Base-by-base conservation (phyloP, 2,797 vertebrate genomes). In the Podarcis siculus region DNA sequence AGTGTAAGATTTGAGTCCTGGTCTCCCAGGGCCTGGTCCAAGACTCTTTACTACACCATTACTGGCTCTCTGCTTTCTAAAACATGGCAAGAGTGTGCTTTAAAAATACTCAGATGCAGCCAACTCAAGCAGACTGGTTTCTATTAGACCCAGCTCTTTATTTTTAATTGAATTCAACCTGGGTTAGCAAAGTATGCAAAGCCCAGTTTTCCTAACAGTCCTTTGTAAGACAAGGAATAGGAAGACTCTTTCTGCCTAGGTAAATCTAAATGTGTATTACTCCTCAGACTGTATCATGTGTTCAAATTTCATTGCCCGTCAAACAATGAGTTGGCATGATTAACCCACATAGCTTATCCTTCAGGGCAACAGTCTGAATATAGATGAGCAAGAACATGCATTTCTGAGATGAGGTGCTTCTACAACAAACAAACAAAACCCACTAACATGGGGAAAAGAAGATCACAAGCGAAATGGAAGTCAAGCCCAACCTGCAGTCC, bases 251-350 rank as follows among this genome's bases (percentile, higher is more conserved):
- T 92, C 87, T 93, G 91, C 85, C 91, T 71, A 72, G 78, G 79
- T 75, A 49, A n/a, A 91, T 84, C 88, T 89, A 75, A 86, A 88
- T 1, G 21, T 35, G 1, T 0, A 12, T 1, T 35, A 2, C 82
- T 94, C 94, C 90, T 90, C 92, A 94, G 83, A 86, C 87, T 92
- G 89, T 87, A 91, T 91, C 87, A 82, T 77, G 89, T 82, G 82
- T 12, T 81, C 91, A 83, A 89, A 89, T 87, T 86, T 66, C 93
- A 92, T 32, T 1, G 1, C 86, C 81, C 90, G 81, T 79, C 90
- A 89, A 19, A 61, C 83, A 69, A 77, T 0, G 6, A 69, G 71
- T 4, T 82, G 86, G 80, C 90, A 90, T 87, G 90, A 92, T 85
- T 79, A 92, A 92, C 87, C 42, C 7, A 88, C 78, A 66, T 32